Percentiles rank a stretch among this genome's conserved stretches.
These are phyloP conservation scores for Ptychadena robeensis DNA, from an alignment of 2,797 vertebrate genomes.

Conservation along the genomic window DNA sequence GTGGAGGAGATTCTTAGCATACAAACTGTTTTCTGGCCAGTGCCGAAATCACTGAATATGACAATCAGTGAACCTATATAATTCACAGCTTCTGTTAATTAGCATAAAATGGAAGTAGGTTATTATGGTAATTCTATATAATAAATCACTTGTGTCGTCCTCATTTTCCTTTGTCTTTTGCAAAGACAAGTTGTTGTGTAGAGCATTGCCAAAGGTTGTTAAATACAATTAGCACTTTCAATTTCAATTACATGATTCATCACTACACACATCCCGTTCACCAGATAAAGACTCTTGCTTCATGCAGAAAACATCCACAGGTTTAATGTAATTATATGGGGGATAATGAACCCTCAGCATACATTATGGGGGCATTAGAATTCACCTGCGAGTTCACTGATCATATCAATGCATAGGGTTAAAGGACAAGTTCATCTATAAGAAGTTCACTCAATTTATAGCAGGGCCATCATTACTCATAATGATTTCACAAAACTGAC, in stretches of 20 bases:
- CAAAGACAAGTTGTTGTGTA: constrained; percentile 2
- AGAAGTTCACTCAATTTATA: neutral
- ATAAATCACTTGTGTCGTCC: constrained; percentile 30
- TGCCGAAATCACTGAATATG: constrained; percentile 27
- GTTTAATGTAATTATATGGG: neutral
- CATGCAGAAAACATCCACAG: neutral
- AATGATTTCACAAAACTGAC: neutral
- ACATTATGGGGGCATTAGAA: neutral
- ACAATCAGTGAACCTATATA: constrained; percentile 48
- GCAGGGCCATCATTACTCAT: neutral
- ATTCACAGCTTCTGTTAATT: constrained; percentile 43
- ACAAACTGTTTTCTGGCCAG: constrained; percentile 26
- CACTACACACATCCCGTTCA: neutral
- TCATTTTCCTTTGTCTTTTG: constrained; percentile 29
- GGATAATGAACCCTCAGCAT: neutral
- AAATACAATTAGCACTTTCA: constrained; percentile 2
- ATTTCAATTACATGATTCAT: constrained; percentile 24
- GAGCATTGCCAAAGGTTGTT: constrained; percentile 12
- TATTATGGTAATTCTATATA: constrained; percentile 49
- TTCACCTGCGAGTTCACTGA: neutral
- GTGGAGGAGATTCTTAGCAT: constrained; percentile 13
- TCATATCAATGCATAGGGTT: neutral
- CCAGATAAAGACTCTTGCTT: neutral
- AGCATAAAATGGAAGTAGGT: constrained; percentile 27
- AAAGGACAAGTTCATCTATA: neutral